Base-by-base conservation (phyloP, 2,888 invertebrate genomes). In the Diadegma fenestrale region DNA sequence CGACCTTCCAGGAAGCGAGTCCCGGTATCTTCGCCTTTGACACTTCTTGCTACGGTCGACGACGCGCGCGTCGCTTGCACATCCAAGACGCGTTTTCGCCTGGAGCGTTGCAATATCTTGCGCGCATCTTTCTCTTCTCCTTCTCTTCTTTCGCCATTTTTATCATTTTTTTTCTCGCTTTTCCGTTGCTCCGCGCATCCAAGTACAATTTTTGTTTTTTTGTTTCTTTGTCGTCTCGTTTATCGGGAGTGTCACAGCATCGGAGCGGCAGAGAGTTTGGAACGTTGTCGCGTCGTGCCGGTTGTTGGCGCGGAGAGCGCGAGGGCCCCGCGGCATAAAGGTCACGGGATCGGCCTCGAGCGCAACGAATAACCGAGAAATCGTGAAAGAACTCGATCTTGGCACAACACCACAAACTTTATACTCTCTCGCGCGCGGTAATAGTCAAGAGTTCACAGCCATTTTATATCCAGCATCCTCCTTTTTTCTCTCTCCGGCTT, bases 11-110 rank as follows among this genome's bases (percentile, higher is more conserved):
- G 85, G 85, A 85, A 85, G 75, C 77, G 78, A 81, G 78, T 81
- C 81, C 81, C 84, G 85, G 83, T 82, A 83, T 80, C 83, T 83
- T 83, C 76, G 82, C 80, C 80, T 86, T 83, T 86, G 85, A 83
- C 85, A 83, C 83, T 86, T 80, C 79, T 83, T 83, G 72, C 80
- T 48, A 73, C 83, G 85, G 72, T 83, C 82, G 54, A 78, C n/a
- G n/a, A n/a, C n/a, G n/a, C 58, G 48, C 66, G 72, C 78, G 69
- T 72, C 45, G 41, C 58, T 45, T 41, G 37, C 76, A 66, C 19
- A 58, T 58, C 33, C 51, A 26, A 68, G 45, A 68, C 72, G 75
- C 66, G 61, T 72, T 71, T 78, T 72, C 71, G 73, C 80, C 80
- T 73, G 71, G 58, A 82, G 82, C 82, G 82, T 63, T 63, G 68